Evolutionary conservation across 2,888 invertebrate species (phyloP), one percentile per base, ranked within the genome.

Genomic region (Calameuta idolon): DNA sequence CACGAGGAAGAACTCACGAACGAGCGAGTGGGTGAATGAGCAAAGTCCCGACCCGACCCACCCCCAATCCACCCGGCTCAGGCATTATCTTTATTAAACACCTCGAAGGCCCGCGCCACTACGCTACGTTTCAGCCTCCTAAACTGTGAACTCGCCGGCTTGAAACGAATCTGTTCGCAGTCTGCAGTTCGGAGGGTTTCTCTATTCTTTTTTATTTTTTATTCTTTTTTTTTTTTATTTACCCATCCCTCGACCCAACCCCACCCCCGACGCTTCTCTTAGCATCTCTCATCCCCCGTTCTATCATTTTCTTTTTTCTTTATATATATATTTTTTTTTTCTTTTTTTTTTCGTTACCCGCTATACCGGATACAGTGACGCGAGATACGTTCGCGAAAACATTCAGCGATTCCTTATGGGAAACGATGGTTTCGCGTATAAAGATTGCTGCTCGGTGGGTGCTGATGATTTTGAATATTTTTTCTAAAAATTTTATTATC

Each of bases 41-140:
- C 86, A 82, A 85, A 89, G 90, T 88, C 88, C 87, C 88, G 86
- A 87, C 88, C 87, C 86, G 85, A 76, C 81, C 82, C 81, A 77
- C 79, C 76, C 79, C 75, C 77, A 74, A 33, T 74, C 76, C 34
- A 69, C 73, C 79, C 77, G 79, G 78, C 89, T 87, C 87, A 86
- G 86, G 89, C 90, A 90, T 91, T 91, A 91, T 90, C 90, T 90
- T 90, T 91, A 91, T 91, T 91, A 91, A 91, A 90, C 90, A 91
- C 90, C 89, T 90, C 88, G 83, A 83, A 85, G 86, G 83, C 83
- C 82, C 80, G 84, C 80, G 84, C 82, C 81, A 79, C 83, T 82
- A 78, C 81, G 74, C 76, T 74, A 79, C 82, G 80, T 40, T 73
- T 77, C 35, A 31, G 37, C 73, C 80, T 77, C 73, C 74, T 76